Evolutionary conservation across 2,113 vertebrate species (phyloP), one percentile per base, ranked within the genome.

Genomic region (Grus americana): DNA sequence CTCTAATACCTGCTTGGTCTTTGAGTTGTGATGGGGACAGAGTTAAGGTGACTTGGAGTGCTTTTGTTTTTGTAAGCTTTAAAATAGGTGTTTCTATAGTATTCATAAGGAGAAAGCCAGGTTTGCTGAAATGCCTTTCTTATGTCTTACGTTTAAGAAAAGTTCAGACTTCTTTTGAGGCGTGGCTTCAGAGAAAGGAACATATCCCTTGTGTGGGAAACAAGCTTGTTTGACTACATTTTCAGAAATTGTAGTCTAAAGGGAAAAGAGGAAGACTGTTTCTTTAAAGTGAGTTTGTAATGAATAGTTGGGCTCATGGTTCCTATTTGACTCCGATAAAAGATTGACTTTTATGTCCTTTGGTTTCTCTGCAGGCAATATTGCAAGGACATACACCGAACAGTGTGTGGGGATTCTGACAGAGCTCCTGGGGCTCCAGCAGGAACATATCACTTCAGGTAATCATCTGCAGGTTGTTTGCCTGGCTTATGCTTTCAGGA

Each of bases 391-490:
- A 2, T 99, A 99, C 96, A 99, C 98, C 5, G 99, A 99, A 70
- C 98, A 98, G 57, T 99, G 99, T 90, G 97, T 99, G 70, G 98
- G 97, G 80, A 99, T 99, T 73, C 98, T 99, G 42, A 99, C 98
- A 12, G 99, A 98, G 72, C 97, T 99, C 27, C 98, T 99, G 34
- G 98, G 98, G 2, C 98, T 99, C 30, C 99, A 98, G 79, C 99
- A 99, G 92, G 99, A 99, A 5, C 99, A 99, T 74, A 98, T 99
- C 96, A 99, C 99, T 7, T 99, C 99, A 91, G 99, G 99, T 99
- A 97, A 95, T 17, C 36, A 4, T 1, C 67, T 38, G 42, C 47
- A 76, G 36, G 10, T 9, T 81, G 61, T 58, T 59, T 68, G 66
- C 86, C 30, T 71, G 72, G 6, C 38, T 68, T 36, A 0, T 38